Evolutionary conservation across 2,888 invertebrate species (phyloP).

Genomic region (Rhingia campestris): DNA sequence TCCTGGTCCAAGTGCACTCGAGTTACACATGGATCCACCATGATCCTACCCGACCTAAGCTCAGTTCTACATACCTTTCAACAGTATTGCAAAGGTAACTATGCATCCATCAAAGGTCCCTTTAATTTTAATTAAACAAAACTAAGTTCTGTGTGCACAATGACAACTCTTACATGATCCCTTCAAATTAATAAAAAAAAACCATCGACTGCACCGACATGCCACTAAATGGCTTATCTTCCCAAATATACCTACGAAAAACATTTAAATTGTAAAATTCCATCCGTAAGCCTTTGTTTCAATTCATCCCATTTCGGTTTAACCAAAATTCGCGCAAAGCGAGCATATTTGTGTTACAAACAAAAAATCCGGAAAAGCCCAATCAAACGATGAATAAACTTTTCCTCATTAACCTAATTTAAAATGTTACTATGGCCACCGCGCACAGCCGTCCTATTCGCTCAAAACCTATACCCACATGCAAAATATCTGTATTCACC

Average conservation of each 20-base stretch:
- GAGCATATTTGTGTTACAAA: background rate
- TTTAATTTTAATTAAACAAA: no score
- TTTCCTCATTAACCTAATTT: slow-evolving; percentile 69
- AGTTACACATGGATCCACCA: no score
- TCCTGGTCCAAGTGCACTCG: no score
- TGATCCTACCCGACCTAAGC: no score
- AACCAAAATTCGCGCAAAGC: background rate
- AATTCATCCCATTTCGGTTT: background rate
- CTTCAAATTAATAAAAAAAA: no score
- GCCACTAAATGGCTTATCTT: no score
- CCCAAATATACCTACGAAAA: background rate
- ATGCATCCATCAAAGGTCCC: no score
- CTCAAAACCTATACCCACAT: slow-evolving; percentile 42
- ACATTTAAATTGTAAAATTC: slow-evolving; percentile 36
- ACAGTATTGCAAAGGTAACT: no score
- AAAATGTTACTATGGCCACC: slow-evolving; percentile 43
- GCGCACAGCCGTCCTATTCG: slow-evolving; percentile 24
- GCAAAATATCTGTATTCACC: slow-evolving; percentile 47
- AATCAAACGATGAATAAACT: slow-evolving; percentile 67
- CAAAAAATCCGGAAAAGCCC: slow-evolving; percentile 19
- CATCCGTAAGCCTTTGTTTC: slow-evolving; percentile 3
- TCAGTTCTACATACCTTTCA: no score
- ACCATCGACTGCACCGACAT: no score
- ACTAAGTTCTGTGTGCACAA: no score
- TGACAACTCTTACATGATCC: no score